These are phyloP conservation scores for Cantharis flavilabris DNA, from an alignment of 2,888 invertebrate genomes.

Conservation along the genomic window DNA sequence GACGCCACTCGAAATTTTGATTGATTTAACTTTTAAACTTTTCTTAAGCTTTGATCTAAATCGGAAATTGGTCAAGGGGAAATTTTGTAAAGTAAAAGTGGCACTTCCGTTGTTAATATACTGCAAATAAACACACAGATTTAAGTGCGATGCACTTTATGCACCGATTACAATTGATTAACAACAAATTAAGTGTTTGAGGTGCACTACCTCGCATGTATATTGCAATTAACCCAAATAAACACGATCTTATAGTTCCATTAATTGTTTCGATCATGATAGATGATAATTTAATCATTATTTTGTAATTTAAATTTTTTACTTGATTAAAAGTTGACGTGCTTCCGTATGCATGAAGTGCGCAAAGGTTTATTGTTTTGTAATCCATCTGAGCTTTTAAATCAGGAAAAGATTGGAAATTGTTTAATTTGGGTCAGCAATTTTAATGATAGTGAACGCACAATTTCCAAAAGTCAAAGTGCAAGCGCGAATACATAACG, in stretches of 20 bases:
- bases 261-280: background rate
- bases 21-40: background rate
- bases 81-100: background rate
- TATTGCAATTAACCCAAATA: background rate
- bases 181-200: background rate
- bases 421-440: background rate
- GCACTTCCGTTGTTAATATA: background rate
- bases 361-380: too few relatives aligned
- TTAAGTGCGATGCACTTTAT: background rate
- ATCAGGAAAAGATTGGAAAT: too few relatives aligned
- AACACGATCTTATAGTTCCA: background rate
- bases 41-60: background rate
- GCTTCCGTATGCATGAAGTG: background rate
- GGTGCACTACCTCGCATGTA: background rate
- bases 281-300: background rate
- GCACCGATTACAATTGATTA: background rate
- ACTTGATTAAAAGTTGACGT: background rate
- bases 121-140: background rate
- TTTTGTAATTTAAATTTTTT: background rate
- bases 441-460: background rate
- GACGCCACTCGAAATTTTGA: background rate
- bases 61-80: background rate
- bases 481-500: background rate
- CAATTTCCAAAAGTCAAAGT: background rate
- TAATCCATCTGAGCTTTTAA: background rate